Conservation (phyloP, 2,888 invertebrate species). For the Alviniconcha strummeri region DNA sequence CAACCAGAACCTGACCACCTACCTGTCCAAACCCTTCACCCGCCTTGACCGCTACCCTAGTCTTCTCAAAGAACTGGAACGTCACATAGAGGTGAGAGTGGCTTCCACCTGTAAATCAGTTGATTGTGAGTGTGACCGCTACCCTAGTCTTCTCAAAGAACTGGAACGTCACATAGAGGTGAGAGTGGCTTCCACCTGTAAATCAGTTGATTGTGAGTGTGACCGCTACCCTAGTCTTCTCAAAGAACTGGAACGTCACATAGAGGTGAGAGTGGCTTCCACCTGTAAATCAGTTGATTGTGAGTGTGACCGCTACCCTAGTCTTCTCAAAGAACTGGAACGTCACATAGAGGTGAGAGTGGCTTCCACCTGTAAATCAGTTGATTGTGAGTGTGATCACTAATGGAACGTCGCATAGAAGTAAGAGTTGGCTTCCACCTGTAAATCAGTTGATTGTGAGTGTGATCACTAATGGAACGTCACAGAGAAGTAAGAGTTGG, state of each 20-base stretch:
- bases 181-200: background rate
- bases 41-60: constrained; percentile 93
- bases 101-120: background rate
- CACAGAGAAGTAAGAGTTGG: constrained; percentile 90
- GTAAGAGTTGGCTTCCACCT: constrained; percentile 50
- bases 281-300: background rate
- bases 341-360: constrained; percentile 86
- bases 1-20: constrained; percentile 88
- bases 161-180: constrained; percentile 93
- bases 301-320: constrained; percentile 88
- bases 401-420: constrained; percentile 92
- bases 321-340: constrained; percentile 91
- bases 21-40: constrained; percentile 95
- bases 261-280: constrained; percentile 78
- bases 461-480: constrained; percentile 88
- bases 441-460: background rate
- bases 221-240: constrained; percentile 91
- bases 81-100: constrained; percentile 85
- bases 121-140: constrained; percentile 81
- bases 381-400: constrained; percentile 81
- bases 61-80: constrained; percentile 91
- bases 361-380: background rate
- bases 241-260: constrained; percentile 95
- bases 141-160: constrained; percentile 90
- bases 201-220: background rate